Evolutionary conservation across 2,113 vertebrate species (phyloP), one percentile per base, ranked within the genome.

Genomic region (Oceanites oceanicus): DNA sequence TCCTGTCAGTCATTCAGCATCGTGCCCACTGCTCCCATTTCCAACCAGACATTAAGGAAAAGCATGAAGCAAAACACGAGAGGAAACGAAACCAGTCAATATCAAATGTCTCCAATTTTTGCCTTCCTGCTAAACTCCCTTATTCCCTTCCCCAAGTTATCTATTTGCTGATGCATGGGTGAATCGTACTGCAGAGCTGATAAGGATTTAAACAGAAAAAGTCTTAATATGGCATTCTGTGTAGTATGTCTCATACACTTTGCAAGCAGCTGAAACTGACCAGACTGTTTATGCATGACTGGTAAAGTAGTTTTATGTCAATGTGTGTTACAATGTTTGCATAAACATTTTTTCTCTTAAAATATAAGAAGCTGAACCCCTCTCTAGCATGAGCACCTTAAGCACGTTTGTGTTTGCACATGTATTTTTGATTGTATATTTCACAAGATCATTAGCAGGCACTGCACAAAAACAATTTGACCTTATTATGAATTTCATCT

Each of bases 391-490:
- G 0, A 70, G 50, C 36, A 21, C 10, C 8, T 47, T 22, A 58
- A 65, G 52, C 15, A 45, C 14, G 9, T 27, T 21, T 56, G 17
- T 49, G 25, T 56, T 68, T 74, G 45, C 23, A 40, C 10, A 13
- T 0, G 0, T 66, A 29, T 63, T 65, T 89, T 61, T 0, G 0
- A 27, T 29, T 11, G 13, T 26, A 36, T 29, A 13, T 68, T 73
- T 67, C 76, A 76, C 26, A 59, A 78, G 36, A 34, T 55, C 30
- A 40, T 45, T 50, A 91, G 62, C 49, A 76, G 45, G 36, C 34
- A 87, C 8, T 34, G 26, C 38, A 42, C 17, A 77, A 42, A 65
- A 95, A 38, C 11, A 72, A 42, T n/a, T 87, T 52, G 21, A 72
- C 50, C 1, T 55, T 58, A 15, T 3, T 36, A 50, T 13, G 16